These are phyloP conservation scores for Tragulus kanchil DNA, from an alignment of 2,113 vertebrate species.

Conservation along the genomic window DNA sequence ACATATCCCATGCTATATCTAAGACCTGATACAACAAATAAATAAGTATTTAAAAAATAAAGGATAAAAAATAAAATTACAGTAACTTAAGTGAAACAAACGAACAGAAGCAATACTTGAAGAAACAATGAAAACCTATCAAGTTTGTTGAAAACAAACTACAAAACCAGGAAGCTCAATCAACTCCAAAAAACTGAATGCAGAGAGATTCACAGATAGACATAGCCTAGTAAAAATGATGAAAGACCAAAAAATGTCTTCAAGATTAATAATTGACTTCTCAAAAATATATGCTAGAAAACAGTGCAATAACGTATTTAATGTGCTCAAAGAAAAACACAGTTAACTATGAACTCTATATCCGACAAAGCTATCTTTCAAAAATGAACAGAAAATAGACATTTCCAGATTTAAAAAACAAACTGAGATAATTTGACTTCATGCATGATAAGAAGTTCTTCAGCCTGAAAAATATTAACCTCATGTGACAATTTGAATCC, in stretches of 20 bases:
- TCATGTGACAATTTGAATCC: no score
- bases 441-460: background rate
- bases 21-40: no score
- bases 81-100: no score
- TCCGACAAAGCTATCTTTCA: background rate
- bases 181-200: background rate
- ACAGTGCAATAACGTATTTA: background rate
- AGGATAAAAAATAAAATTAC: background rate
- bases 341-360: background rate
- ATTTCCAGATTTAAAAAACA: background rate
- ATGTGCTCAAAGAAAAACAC: no score
- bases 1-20: no score
- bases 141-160: background rate
- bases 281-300: no score
- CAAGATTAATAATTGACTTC: background rate
- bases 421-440: background rate
- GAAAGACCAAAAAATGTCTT: background rate
- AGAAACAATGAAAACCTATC: background rate
- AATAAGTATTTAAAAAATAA: no score
- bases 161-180: background rate
- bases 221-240: background rate
- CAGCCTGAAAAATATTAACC: no score
- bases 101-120: no score
- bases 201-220: background rate
- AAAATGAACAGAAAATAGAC: background rate